phyloP scores from a whole-genome alignment of 2,113 vertebrate species.

The Eolophus roseicapilla region DNA sequence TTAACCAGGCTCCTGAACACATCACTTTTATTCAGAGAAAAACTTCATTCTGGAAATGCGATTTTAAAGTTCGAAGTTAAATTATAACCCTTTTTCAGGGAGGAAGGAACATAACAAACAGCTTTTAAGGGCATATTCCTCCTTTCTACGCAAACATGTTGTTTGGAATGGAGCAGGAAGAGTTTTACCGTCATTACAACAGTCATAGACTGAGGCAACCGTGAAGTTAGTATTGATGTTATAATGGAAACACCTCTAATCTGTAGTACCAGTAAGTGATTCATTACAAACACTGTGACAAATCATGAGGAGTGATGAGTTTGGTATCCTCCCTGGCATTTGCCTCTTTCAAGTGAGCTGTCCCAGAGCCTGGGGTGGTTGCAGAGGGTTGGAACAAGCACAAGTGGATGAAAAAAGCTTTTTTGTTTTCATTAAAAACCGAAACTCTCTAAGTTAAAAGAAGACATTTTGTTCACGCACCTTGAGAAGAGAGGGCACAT shows the following conservation, averaged over 20 bases:
- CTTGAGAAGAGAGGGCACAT: neutral
- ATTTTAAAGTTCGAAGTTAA: neutral
- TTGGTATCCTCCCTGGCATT: slow-evolving; percentile 24
- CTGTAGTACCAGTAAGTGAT: neutral
- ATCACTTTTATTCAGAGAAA: neutral
- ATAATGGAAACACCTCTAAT: slow-evolving; percentile 38
- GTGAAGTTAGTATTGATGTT: neutral
- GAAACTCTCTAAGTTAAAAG: slow-evolving; percentile 6
- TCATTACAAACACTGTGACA: slow-evolving; percentile 32
- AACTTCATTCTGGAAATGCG: neutral
- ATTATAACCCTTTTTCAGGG: neutral
- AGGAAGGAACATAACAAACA: neutral
- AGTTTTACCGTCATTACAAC: neutral
- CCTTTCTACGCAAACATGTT: neutral
- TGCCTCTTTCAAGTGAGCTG: slow-evolving; percentile 21
- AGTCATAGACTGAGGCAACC: slow-evolving; percentile 22
- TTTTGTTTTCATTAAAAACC: neutral
- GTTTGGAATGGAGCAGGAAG: neutral
- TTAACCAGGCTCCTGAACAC: neutral
- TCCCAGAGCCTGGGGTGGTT: neutral
- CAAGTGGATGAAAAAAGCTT: neutral
- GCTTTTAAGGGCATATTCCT: neutral
- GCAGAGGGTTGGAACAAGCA: neutral
- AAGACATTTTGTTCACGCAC: neutral
- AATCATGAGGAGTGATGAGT: slow-evolving; percentile 19